Evolutionary conservation across 2,797 vertebrate species (phyloP), one percentile per base, ranked within the genome.

Genomic region (Pampus argenteus): DNA sequence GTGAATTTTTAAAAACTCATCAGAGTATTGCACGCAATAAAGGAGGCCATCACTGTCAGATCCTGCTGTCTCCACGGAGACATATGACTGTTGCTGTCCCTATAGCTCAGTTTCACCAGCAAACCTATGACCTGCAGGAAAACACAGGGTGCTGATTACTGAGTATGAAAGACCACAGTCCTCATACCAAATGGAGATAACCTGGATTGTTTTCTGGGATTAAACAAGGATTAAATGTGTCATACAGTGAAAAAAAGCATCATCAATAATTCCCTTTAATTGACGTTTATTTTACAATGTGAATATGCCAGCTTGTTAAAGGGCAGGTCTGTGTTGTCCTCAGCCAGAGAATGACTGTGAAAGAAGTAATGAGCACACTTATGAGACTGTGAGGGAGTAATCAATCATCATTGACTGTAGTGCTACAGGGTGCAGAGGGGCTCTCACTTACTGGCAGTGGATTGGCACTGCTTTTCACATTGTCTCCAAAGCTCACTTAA

Each of bases 321-420:
- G 81, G 26, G 50, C 62, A 55, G 47, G 64, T 83, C 36, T 75
- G 15, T 55, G 54, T 58, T 84, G 71, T 84, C 61, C 60, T 55
- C 51, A 15, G 54, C 34, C 29, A 29, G 58, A 54, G 68, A 74
- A 44, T 13, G 71, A 49, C 55, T 81, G 42, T 66, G 65, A 78
- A 64, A 76, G 77, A 89, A 87, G 82, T 86, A 91, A 91, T 86
- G 88, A 88, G 82, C 61, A 76, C 73, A 79, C 80, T 89, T 89
- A 89, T 89, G 88, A 88, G 85, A 70, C 82, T 66, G 79, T 73
- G 86, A 88, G 58, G 67, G 76, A 73, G 81, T 87, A 84, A 91
- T 92, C 86, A 87, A 91, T 92, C 89, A 91, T 90, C 86, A 89
- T 85, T 80, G 89, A 91, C 86, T 86, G 82, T 74, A 65, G 82